Evolutionary conservation across 2,888 invertebrate species (phyloP), one percentile per base, ranked within the genome.

Genomic region (Arge pagana): DNA sequence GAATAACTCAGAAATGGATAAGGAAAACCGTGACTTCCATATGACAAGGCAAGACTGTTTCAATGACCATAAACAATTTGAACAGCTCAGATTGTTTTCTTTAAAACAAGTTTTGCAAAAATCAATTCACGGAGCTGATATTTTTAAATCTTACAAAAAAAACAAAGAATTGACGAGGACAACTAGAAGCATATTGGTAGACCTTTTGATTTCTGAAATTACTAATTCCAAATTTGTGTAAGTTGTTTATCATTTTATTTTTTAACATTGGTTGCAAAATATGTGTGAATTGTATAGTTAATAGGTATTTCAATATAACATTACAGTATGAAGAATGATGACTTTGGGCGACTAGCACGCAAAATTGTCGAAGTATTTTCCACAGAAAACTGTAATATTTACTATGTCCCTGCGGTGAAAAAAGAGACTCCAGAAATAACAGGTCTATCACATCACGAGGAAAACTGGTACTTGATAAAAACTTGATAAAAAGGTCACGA

Each of bases 391-490:
- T 2, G 7, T n/a, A 10, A n/a, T n/a, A 36, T n/a, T 7, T 36
- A 36, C 19, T 36, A 36, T 18, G 18, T 18, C 18, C 36, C 36
- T 10, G 18, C 36, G n/a, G 18, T 36, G 4, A 16, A n/a, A 36
- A 36, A 36, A 36, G 15, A 10, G n/a, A 36, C n/a, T 36, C 36
- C 6, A 6, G 11, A 33, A 33, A 6, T 6, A 11, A 11, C 13
- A 33, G 13, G 13, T 11, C 33, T n/a, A 33, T 33, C 8, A 10
- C 35, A 35, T 35, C 1, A n/a, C 6, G 36, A 13, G 36, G 36
- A 18, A 36, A 36, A 36, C 18, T 36, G 4, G 36, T n/a, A n/a
- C n/a, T 36, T 36, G 36, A 36, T 18, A 36, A 36, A 8, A 19
- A 16, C 15, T 16, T 18, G n/a, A 18, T 15, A 36, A 36, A n/a